Conservation (phyloP, 2,888 invertebrate genomes). For the Hyposoter dolosus region DNA sequence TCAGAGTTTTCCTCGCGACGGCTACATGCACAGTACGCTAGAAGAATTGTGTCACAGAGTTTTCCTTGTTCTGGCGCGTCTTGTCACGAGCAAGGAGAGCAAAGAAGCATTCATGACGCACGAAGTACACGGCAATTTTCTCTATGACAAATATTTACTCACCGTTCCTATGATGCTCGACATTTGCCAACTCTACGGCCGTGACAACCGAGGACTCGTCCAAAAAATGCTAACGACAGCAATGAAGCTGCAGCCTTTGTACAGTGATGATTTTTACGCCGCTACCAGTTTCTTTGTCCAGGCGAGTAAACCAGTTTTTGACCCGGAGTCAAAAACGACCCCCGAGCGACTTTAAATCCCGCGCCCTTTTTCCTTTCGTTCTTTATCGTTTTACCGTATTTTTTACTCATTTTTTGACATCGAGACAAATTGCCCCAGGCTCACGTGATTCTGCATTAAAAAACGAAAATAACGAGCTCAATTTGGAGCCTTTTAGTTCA, state of each 20-base stretch:
- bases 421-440: too few relatives aligned
- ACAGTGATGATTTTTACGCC: slow-evolving; percentile 87
- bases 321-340: too few relatives aligned
- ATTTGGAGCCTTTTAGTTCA: too few relatives aligned
- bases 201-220: slow-evolving; percentile 88
- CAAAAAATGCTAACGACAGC: slow-evolving; percentile 88
- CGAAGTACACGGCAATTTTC: slow-evolving; percentile 88
- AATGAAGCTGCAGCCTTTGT: slow-evolving; percentile 89
- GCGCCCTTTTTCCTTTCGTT: too few relatives aligned
- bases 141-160: slow-evolving; percentile 92
- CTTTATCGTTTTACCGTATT: too few relatives aligned
- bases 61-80: slow-evolving; percentile 90
- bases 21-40: slow-evolving; percentile 87
- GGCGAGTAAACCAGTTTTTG: slow-evolving; percentile 76
- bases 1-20: slow-evolving; percentile 83
- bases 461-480: too few relatives aligned
- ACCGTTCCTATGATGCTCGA: slow-evolving; percentile 94
- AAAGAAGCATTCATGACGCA: slow-evolving; percentile 87
- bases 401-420: too few relatives aligned
- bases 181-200: slow-evolving; percentile 90
- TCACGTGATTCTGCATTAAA: too few relatives aligned
- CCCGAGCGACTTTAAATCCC: too few relatives aligned
- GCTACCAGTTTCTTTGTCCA: slow-evolving; percentile 86
- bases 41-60: slow-evolving; percentile 87
- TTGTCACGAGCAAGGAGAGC: slow-evolving; percentile 91